Base-by-base conservation (phyloP, 1,140 invertebrate genomes). In the Dolichoris vasculosae region DNA sequence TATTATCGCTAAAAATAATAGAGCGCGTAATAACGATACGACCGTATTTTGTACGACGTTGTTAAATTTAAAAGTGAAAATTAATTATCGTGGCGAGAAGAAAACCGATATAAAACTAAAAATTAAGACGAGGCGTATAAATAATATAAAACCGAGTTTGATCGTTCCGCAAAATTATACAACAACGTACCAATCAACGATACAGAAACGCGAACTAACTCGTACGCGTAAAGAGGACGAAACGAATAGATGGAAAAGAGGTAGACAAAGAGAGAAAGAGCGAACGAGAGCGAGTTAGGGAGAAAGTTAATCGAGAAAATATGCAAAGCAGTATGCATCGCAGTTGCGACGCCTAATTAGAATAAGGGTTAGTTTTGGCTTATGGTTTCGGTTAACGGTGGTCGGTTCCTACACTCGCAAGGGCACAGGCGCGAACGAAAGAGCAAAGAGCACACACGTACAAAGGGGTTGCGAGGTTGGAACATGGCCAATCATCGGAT, bases 401-500 rank as follows among this genome's bases (percentile, higher is more conserved):
- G 73, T 55, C 40, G 71, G 35, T 32, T 77, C 32, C 9, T 17
- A 9, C 26, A 67, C 78, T 8, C 40, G 20, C 64, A 69, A 0
- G 48, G 26, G 23, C 32, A 48, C 51, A 13, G n/a, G 32, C 30
- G 76, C 40, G 76, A 75, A 79, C 30, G 35, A 77, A 73, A 84
- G 63, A 87, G 26, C 67, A 75, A 81, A 69, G 75, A 82, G 69
- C 55, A 32, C 13, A 69, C 80, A 63, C 80, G 84, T 59, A 87
- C 79, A 89, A 84, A 88, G 76, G 86, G 69, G 20, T 23, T 26
- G 15, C n/a, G 48, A 43, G 64, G 38, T 38, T 85, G 83, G 90
- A 92, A 91, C 91, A 91, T 89, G 91, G 91, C 91, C 91, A 92
- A 92, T 92, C 91, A 92, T 91, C 88, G 91, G 91, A 92, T 92